Base-by-base conservation (phyloP, 2,888 invertebrate species). In the Mechanitis messenoides region DNA sequence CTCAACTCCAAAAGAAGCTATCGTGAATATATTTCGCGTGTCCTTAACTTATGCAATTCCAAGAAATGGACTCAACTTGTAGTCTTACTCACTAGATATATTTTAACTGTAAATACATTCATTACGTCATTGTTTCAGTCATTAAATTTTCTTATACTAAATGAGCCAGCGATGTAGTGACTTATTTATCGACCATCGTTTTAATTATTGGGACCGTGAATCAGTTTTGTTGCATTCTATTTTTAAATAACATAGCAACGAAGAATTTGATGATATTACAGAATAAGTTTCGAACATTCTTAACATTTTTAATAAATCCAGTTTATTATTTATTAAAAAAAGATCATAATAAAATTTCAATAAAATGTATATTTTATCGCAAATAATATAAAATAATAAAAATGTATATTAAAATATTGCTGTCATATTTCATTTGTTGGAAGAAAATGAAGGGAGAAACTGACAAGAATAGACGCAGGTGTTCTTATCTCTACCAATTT, bases 11-110 rank as follows among this genome's bases (percentile, higher is more conserved):
- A 60, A 33, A 20, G 46, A 50, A 59, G 62, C 54, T 50, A 59
- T 45, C 45, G 59, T 56, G 62, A 61, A 62, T 60, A 31, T 31
- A 59, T 31, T 61, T 63, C 53, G 59, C 63, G 54, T 58, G 65
- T 47, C 58, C 61, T 61, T 62, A 59, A 61, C 54, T 53, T 66
- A 61, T 62, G 64, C 63, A 64, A 70, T 85, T 83, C 84, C 70
- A 67, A 77, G 85, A 83, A 84, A 66, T 55, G 60, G 75, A 77
- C 80, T 5, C 6, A 79, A 71, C 76, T 59, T 61, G 6, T 28
- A 31, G 7, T 58, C 65, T 60, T 58, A 47, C 59, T 61, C 35
- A 55, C 33, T 53, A 53, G 28, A 47, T 57, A 59, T 58, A 59
- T 20, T 59, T 68, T 59, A 47, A 58, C 56, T 31, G 45, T 56